Evolutionary conservation across 2,888 invertebrate genomes (phyloP).

Genomic region (Incurvaria masculella): DNA sequence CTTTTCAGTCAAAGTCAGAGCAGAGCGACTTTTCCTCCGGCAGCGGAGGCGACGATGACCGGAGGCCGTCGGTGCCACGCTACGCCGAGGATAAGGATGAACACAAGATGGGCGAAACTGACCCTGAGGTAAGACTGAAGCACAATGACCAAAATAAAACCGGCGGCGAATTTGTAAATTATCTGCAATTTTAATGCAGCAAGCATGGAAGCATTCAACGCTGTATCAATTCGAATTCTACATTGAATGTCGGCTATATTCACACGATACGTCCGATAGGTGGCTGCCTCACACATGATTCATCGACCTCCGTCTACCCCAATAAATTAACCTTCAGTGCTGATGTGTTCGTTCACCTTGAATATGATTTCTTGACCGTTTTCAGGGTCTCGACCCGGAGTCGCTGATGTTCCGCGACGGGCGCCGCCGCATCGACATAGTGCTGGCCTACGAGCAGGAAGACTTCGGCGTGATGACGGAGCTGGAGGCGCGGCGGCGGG

Average conservation of each 20-base stretch:
- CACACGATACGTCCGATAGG: too few relatives aligned
- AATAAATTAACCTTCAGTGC: too few relatives aligned
- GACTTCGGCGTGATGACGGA: slow-evolving; percentile 80
- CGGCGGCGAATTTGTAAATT: too few relatives aligned
- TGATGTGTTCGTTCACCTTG: too few relatives aligned
- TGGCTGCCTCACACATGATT: too few relatives aligned
- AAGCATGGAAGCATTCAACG: too few relatives aligned
- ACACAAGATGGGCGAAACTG: slow-evolving; percentile 33
- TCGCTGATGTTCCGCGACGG: slow-evolving; percentile 75
- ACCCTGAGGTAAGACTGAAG: slow-evolving; percentile 39
- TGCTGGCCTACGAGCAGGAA: slow-evolving; percentile 81
- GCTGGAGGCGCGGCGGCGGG: slow-evolving; percentile 65
- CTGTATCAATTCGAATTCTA: too few relatives aligned
- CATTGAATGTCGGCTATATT: too few relatives aligned
- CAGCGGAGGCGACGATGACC: slow-evolving; percentile 30
- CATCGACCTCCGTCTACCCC: too few relatives aligned
- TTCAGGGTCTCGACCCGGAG: slow-evolving; percentile 62
- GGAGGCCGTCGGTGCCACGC: slow-evolving; percentile 25
- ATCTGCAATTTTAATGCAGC: too few relatives aligned
- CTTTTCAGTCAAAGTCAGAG: slow-evolving; percentile 27
- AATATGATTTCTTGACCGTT: background rate
- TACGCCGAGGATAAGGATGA: slow-evolving; percentile 33
- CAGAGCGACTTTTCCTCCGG: slow-evolving; percentile 26
- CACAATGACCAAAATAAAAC: too few relatives aligned
- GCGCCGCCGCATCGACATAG: slow-evolving; percentile 80